Percentiles rank a stretch among this genome's conserved stretches.
phyloP scores from a whole-genome alignment of 2,113 vertebrate genomes.

The Pongo pygmaeus region DNA sequence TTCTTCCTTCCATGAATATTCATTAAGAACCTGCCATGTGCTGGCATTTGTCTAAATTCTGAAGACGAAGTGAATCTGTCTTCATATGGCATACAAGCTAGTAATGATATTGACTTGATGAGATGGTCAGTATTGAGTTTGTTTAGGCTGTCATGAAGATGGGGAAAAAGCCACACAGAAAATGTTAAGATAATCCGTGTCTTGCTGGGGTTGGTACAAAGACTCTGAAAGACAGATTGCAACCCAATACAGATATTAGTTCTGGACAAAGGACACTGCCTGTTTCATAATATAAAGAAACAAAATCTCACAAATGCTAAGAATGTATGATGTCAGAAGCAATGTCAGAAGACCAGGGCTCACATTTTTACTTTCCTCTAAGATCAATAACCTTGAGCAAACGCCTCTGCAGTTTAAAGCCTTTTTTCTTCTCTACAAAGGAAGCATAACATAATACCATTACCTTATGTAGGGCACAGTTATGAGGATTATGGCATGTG shows the following conservation, averaged over 20 bases:
- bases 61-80: neutral
- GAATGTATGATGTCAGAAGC: neutral
- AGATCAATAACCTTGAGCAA: neutral
- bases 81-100: neutral
- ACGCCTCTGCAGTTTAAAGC: neutral
- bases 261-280: neutral
- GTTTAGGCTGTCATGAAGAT: neutral
- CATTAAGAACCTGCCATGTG: neutral
- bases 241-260: neutral
- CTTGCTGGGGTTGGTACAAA: neutral
- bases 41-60: neutral
- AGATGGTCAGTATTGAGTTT: neutral
- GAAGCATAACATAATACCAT: neutral
- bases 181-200: neutral
- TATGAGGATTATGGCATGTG: neutral
- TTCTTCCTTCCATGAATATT: neutral
- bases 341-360: neutral
- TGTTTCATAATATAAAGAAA: neutral
- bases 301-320: neutral
- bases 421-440: neutral
- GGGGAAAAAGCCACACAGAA: neutral
- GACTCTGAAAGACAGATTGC: neutral
- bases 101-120: fast-evolving
- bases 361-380: neutral
- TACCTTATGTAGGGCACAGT: neutral